Evolutionary conservation across 2,888 invertebrate species (phyloP), one percentile per base, ranked within the genome.

Genomic region (Caenorhabditis angaria): DNA sequence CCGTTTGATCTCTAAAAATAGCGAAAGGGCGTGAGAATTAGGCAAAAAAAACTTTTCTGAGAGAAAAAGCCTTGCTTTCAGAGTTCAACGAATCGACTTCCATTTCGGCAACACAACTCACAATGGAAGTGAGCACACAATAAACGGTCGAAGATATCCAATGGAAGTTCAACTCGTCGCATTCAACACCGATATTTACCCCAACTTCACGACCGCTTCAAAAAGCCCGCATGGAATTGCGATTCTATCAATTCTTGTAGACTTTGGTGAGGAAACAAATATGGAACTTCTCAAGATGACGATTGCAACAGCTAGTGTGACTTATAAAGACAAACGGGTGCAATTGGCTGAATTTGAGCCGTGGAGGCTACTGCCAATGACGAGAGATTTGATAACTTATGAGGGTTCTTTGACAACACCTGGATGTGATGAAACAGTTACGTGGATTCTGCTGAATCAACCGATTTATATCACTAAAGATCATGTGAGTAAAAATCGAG

Each of bases 121-220:
- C 83, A 83, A 81, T 51, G 97, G 97, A 28, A 97, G 96, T 28
- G 97, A 97, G 88, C 97, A 97, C 89, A 94, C 93, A 70, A 94
- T 97, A 88, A 94, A 94, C 87, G 95, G 95, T 79, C 93, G 94
- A 88, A 92, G 94, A 66, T 97, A 97, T 90, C 97, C 97, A 18
- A 95, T 95, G 74, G 97, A 97, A 93, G 97, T 97, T 88, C 97
- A 97, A 91, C 93, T 97, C 90, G 94, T 95, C 90, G 96, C 95
- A 85, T 97, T 94, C 91, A 97, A 97, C 91, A 94, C 94, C 70
- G 95, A 97, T 90, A 91, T 97, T 82, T 97, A 97, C 91, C 92
- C 92, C 87, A 97, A 96, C 91, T 94, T 95, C 90, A 93, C 95
- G 68, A 94, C 94, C 89, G 96, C 97, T 78, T 90, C 94, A 83